These are phyloP conservation scores for Macrobrachium nipponense DNA, from an alignment of 1,140 invertebrate genomes.

Conservation along the genomic window DNA sequence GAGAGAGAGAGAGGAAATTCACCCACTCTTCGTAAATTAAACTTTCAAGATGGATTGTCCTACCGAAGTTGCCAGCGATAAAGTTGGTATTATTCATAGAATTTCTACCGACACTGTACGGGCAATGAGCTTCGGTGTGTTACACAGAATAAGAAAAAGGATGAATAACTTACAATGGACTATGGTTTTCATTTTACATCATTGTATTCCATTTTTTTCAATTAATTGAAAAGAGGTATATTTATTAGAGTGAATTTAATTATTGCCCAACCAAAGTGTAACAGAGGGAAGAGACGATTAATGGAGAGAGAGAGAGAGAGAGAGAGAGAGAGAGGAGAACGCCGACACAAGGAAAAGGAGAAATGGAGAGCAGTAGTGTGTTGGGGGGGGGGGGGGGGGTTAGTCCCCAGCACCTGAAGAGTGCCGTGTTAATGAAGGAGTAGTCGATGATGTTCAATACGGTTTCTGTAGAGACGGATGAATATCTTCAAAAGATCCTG, in stretches of 20 bases:
- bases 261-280: too few relatives aligned
- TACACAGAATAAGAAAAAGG: too few relatives aligned
- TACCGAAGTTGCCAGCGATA: conserved; percentile 40
- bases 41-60: conserved; percentile 53
- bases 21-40: conserved; percentile 39
- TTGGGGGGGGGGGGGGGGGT: not conserved
- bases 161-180: not conserved
- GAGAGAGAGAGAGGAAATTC: conserved; percentile 20
- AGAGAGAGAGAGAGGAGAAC: not conserved
- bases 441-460: not conserved
- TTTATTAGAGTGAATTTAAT: too few relatives aligned
- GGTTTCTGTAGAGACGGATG: not conserved
- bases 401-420: not conserved
- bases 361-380: not conserved
- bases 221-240: too few relatives aligned
- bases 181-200: not conserved
- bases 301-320: conserved; percentile 19
- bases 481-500: not conserved
- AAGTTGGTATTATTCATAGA: conserved; percentile 56
- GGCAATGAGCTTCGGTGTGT: not conserved
- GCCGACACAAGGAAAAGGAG: not conserved
- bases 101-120: conserved; percentile 34
- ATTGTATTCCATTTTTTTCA: not conserved
- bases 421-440: not conserved
- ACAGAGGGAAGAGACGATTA: too few relatives aligned